Base-by-base conservation (phyloP, 1,140 invertebrate genomes). In the Planococcus citri region DNA sequence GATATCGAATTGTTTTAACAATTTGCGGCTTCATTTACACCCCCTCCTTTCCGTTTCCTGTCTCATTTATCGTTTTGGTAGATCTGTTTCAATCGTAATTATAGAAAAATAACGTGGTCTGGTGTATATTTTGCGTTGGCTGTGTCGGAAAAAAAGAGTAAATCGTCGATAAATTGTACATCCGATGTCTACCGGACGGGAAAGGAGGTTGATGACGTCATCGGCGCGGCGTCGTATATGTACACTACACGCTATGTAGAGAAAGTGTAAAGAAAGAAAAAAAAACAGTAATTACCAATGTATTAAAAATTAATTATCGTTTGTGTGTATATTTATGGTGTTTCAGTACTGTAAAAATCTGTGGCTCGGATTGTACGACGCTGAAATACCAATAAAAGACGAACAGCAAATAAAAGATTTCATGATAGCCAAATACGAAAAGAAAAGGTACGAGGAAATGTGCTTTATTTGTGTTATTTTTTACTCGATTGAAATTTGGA, bases 341-440 rank as follows among this genome's bases (percentile, higher is more conserved):
- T 78, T 79, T 33, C 75, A 86, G 83, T 88, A 92, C 75, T 96
- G 94, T 78, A 83, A 87, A 74, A 88, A 87, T 78, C 88, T 93
- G 71, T 98, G 93, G 92, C 81, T 97, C 71, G 94, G 90, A 2
- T 80, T 93, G 41, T 89, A 90, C 81, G 87, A 89, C 74, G 73
- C 78, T 29, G 80, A 68, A 73, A 76, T 78, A 75, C 51, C 73
- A 76, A 81, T 81, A 3, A 89, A 91, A 80, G 92, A 95, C 77
- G 94, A 96, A 81, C 89, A 93, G 78, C 86, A 88, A 74, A 86
- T 94, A 72, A 88, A 88, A 80, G 92, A 95, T 78, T 88, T 94
- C 74, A 93, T 97, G 90, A 85, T 88, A 27, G 87, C 92, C 73
- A 96, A 95, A 80, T 97, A 97, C 78, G 94, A 97, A 80, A 86